A percentile compares a stretch with the other conserved stretches of the same genome.
phyloP scores from a whole-genome alignment of 2,797 vertebrate species.

The Sparidentex hasta region DNA sequence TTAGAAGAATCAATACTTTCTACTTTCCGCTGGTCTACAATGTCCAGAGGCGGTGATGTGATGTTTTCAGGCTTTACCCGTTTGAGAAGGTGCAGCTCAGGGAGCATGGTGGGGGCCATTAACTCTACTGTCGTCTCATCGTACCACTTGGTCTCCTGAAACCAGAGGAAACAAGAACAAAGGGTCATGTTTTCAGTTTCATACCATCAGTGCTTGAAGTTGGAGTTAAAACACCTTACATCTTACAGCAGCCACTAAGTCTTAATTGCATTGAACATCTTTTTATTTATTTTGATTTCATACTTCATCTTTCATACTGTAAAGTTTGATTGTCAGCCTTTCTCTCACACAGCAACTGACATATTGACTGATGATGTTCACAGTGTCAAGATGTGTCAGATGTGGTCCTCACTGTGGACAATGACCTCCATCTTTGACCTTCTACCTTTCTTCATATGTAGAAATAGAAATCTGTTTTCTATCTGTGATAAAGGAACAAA shows the following conservation, averaged over 20 bases:
- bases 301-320: not conserved
- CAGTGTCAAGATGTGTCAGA: conserved; percentile 10
- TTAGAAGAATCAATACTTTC: not conserved
- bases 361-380: conserved; percentile 21
- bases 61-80: conserved; percentile 83
- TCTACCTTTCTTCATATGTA: conserved; percentile 18
- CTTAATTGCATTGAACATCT: not conserved
- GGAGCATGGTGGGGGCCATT: conserved; percentile 97
- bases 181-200: not conserved
- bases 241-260: no score
- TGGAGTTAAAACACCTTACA: not conserved
- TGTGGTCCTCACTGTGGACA: conserved; percentile 18
- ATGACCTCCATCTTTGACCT: conserved; percentile 22
- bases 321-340: not conserved
- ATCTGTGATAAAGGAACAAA: not conserved
- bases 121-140: conserved; percentile 94
- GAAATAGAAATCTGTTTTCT: not conserved
- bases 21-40: not conserved
- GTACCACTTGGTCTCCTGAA: conserved; percentile 95
- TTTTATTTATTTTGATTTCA: no score
- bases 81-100: conserved; percentile 96
- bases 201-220: not conserved
- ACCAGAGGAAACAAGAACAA: not conserved
- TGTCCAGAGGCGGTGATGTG: not conserved
- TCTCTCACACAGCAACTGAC: not conserved